Percentiles rank a stretch among this genome's conserved stretches.
Evolutionary conservation across 2,797 vertebrate species (phyloP).

Genomic region (Sciurus vulgaris): DNA sequence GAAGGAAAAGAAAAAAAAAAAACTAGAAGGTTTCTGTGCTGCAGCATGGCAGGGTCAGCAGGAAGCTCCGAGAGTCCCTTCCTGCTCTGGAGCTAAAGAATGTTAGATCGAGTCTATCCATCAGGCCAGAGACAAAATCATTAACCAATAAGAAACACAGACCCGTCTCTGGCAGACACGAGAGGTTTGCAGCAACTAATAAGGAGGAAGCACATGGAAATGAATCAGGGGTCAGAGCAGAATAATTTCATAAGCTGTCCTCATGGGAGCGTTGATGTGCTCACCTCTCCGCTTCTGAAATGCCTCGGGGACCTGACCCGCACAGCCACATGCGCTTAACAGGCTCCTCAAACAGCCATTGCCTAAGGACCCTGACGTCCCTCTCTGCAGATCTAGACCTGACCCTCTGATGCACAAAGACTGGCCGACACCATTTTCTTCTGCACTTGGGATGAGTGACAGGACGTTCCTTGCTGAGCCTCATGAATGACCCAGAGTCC

Average conservation of each 20-base stretch:
- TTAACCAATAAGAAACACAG: slow-evolving; percentile 37
- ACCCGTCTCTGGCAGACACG: neutral
- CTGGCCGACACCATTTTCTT: neutral
- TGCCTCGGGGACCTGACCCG: neutral
- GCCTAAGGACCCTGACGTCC: neutral
- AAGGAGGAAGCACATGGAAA: neutral
- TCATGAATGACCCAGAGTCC: neutral
- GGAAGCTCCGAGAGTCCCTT: neutral
- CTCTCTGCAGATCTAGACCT: neutral
- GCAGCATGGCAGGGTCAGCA: neutral
- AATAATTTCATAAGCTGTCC: neutral
- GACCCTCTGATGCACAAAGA: neutral
- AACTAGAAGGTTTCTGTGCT: neutral
- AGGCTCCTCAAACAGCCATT: neutral
- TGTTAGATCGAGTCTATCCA: neutral
- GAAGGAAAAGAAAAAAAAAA: neutral
- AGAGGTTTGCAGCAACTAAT: neutral
- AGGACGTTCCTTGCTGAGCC: neutral
- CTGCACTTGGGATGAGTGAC: no score
- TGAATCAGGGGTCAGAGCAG: neutral
- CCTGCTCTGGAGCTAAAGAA: neutral
- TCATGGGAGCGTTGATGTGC: neutral
- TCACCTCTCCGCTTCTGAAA: neutral
- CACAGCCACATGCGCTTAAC: neutral
- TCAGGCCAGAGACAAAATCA: slow-evolving; percentile 63